phyloP scores from a whole-genome alignment of 1,140 invertebrate species.

The Drosophila takahashii region DNA sequence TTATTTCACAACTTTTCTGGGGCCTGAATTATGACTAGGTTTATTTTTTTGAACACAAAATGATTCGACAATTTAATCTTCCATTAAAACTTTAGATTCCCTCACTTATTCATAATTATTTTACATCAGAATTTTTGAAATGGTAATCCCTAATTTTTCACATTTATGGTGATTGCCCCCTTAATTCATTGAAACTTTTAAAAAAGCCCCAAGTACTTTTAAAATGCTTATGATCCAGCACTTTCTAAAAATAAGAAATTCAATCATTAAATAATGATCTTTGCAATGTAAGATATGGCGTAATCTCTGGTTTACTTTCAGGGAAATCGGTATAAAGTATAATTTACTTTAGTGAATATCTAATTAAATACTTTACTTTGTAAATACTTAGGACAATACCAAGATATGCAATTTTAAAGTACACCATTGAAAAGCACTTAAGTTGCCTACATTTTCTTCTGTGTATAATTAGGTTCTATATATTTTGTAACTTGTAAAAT shows the following conservation, averaged over 20 bases:
- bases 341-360: too few species aligned
- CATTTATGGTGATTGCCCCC: too few species aligned
- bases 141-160: too few species aligned
- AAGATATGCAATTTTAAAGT: too few species aligned
- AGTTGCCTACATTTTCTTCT: not conserved
- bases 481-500: not conserved
- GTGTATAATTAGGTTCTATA: not conserved
- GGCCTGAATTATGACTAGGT: not conserved
- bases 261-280: not conserved
- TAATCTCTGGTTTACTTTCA: not conserved
- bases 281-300: not conserved
- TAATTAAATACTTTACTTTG: too few species aligned
- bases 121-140: too few species aligned
- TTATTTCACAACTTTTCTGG: not conserved
- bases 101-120: too few species aligned
- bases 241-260: not conserved
- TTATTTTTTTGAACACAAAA: not conserved
- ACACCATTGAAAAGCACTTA: not conserved
- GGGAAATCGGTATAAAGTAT: not conserved
- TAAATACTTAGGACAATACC: too few species aligned
- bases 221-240: not conserved
- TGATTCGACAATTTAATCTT: not conserved
- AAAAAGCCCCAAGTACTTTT: too few species aligned
- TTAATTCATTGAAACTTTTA: not conserved
- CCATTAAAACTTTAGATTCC: not conserved